These are phyloP conservation scores for Babyrousa celebensis DNA, from an alignment of 2,797 vertebrate species.

Conservation along the genomic window DNA sequence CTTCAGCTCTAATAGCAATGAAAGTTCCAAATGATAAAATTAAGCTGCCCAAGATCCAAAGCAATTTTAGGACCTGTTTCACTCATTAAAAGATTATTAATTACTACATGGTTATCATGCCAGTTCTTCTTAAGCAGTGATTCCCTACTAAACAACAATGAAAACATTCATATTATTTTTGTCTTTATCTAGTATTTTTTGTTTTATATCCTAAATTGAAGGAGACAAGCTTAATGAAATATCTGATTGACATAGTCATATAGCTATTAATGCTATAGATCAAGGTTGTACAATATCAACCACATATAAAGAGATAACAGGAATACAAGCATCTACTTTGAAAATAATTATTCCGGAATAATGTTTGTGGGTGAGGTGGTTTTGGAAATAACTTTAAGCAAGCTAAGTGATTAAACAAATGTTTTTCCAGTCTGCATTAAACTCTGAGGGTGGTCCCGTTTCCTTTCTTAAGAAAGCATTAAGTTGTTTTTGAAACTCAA, in stretches of 20 bases:
- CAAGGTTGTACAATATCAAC: constrained; percentile 81
- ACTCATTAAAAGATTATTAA: constrained; percentile 86
- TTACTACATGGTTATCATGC: constrained; percentile 86
- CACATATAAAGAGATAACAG: not conserved
- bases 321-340: not conserved
- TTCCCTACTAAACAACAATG: constrained; percentile 88
- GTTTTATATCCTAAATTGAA: constrained; percentile 86
- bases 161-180: constrained; percentile 82
- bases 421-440: not conserved
- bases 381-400: not conserved
- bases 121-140: constrained; percentile 88
- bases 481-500: constrained; percentile 31
- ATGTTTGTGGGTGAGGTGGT: not conserved
- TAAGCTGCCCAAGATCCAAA: constrained; percentile 47
- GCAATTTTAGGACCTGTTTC: constrained; percentile 3
- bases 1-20: constrained; percentile 79
- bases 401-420: not conserved
- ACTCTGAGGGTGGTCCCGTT: not conserved
- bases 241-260: constrained; percentile 86
- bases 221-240: constrained; percentile 85
- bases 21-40: constrained; percentile 86
- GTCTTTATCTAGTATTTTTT: constrained; percentile 83
- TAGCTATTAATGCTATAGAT: constrained; percentile 85
- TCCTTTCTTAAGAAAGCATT: not conserved
- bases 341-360: constrained; percentile 24